Base-by-base conservation (phyloP, 1,140 invertebrate species). In the Ganaspis sp. region DNA sequence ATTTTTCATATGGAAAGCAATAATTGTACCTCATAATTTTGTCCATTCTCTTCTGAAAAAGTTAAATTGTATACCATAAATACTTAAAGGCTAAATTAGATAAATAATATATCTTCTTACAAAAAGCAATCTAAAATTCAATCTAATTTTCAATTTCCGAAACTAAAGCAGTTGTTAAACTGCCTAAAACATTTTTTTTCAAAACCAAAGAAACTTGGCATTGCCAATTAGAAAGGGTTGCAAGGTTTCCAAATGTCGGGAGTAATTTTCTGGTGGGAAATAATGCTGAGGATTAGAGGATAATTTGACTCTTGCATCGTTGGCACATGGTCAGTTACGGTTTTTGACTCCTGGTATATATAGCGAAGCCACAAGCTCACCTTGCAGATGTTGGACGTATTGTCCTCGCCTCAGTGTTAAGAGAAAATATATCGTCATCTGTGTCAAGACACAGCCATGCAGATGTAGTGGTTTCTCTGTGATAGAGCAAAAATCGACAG, bases 341-440 rank as follows among this genome's bases (percentile, higher is more conserved):
- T 64, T 26, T 26, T 64, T 64, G 58, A n/a, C 26, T 64, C 29
- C 12, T 64, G 23, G n/a, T 49, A 11, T 29, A 19, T 9, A 23
- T 26, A 26, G 11, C 21, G 15, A 26, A 34, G 23, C 58, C 26
- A 29, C 58, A 26, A 64, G 58, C 58, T 64, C 58, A 64, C 58
- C 58, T 64, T 21, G 12, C 58, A 64, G 58, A 64, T 64, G 58
- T 64, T 64, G 11, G 12, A 64, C 58, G 21, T 23, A 64, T 64
- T 64, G 58, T 64, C 58, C 58, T 64, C 23, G 19, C 21, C 54
- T 11, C 54, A 64, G 9, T 29, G 23, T 64, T 15, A 12, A 34
- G 58, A 64, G 58, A 64, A 64, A 64, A 64, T 26, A 64, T 29
- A 64, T 64, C 58, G 58, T 64, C 58, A 64, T 64, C 58, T 64